A percentile compares a stretch with the other conserved stretches of the same genome.
Evolutionary conservation across 2,888 invertebrate species (phyloP).

Genomic region (Linyphia triangularis): DNA sequence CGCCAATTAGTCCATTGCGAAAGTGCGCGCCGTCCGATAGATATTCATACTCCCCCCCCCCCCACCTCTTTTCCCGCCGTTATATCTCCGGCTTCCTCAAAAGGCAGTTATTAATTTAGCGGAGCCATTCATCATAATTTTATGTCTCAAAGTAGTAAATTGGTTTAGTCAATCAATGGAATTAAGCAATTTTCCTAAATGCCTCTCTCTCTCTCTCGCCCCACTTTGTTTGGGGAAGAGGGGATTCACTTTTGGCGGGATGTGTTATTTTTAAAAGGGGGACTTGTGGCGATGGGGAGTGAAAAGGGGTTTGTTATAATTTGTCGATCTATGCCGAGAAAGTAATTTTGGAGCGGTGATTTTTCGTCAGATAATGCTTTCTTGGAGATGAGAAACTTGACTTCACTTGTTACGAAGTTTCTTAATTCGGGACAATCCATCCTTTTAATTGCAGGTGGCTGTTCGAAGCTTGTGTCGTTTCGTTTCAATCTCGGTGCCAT

Average conservation of each 20-base stretch:
- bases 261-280: not conserved
- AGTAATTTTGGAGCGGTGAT: not conserved
- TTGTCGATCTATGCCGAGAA: not conserved
- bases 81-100: slow-evolving; percentile 8
- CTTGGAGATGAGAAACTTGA: not conserved
- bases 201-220: slow-evolving; percentile 6
- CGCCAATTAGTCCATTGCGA: slow-evolving; percentile 68
- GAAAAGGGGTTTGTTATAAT: not conserved
- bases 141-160: slow-evolving; percentile 75
- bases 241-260: slow-evolving; percentile 4
- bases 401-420: not conserved
- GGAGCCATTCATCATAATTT: slow-evolving; percentile 74
- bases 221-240: not conserved
- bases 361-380: not conserved
- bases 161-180: slow-evolving; percentile 75
- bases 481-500: not conserved
- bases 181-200: slow-evolving; percentile 75
- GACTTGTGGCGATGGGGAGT: not conserved
- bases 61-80: slow-evolving; percentile 13
- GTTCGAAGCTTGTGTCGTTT: not conserved
- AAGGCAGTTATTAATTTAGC: slow-evolving; percentile 74
- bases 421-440: not conserved
- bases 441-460: not conserved
- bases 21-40: slow-evolving; percentile 56
- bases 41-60: slow-evolving; percentile 47